phyloP scores from a whole-genome alignment of 2,113 vertebrate species.

The Syrrhaptes paradoxus region DNA sequence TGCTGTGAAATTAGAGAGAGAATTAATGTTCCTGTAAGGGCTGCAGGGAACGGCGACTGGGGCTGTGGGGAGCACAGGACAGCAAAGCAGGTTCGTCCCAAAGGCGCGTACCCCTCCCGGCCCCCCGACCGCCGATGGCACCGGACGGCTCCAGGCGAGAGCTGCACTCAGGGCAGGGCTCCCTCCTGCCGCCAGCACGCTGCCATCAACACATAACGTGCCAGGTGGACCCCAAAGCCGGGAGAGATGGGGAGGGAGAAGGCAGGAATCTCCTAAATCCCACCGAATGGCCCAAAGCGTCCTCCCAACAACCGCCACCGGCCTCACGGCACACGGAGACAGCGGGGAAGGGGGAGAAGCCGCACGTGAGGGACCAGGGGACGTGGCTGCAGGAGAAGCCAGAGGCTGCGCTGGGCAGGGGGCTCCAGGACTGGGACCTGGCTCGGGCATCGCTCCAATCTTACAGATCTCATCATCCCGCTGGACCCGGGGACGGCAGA shows the following conservation, averaged over 20 bases:
- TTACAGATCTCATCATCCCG: neutral
- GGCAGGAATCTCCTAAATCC: neutral
- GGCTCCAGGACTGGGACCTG: neutral
- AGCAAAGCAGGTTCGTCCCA: neutral
- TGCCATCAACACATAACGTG: neutral
- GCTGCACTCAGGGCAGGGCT: neutral
- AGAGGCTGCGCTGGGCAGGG: neutral
- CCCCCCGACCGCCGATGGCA: neutral
- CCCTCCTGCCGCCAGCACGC: neutral
- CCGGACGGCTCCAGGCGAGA: neutral
- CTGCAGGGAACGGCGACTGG: neutral
- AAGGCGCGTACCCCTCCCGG: too few species aligned
- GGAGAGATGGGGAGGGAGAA: neutral
- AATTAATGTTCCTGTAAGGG: neutral
- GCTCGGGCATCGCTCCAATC: neutral
- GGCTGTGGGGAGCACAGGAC: neutral
- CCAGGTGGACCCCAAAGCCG: neutral
- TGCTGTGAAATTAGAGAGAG: neutral
- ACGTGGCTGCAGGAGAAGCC: neutral
- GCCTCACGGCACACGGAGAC: accelerated
- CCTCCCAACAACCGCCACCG: neutral
- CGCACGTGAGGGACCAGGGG: neutral
- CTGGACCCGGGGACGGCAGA: neutral
- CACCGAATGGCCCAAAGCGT: neutral
- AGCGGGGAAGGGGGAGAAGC: neutral